Evolutionary conservation across 1,140 invertebrate genomes (phyloP).

Genomic region (Drosophila grimshawi): DNA sequence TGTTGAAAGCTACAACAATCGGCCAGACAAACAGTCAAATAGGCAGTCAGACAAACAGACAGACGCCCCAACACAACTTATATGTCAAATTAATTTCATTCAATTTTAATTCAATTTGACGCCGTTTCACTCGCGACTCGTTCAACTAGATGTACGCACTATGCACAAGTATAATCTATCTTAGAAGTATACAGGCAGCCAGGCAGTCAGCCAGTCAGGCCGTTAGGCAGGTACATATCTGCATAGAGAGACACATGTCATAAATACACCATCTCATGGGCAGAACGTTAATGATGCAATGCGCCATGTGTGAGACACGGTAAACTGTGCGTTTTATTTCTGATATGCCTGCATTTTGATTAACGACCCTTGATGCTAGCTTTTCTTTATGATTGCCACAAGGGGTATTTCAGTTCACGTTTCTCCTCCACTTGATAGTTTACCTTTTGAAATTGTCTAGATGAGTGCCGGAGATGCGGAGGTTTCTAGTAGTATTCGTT

Average conservation of each 20-base stretch:
- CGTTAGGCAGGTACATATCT: constrained; percentile 53
- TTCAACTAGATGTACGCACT: constrained; percentile 22
- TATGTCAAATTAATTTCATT: constrained; percentile 81
- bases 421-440: constrained; percentile 35
- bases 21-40: constrained; percentile 19
- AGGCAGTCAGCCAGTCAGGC: constrained; percentile 20
- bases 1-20: constrained; percentile 62
- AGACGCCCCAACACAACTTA: constrained; percentile 66
- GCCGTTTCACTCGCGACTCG: constrained; percentile 65
- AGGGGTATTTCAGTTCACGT: constrained; percentile 27
- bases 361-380: constrained; percentile 69
- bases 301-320: constrained; percentile 60
- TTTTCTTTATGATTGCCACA: constrained; percentile 41
- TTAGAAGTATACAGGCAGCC: neutral
- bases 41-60: constrained; percentile 25
- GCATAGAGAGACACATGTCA: constrained; percentile 14
- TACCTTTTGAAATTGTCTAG: constrained; percentile 59
- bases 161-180: constrained; percentile 37
- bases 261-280: constrained; percentile 12
- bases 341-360: constrained; percentile 69
- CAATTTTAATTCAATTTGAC: constrained; percentile 82
- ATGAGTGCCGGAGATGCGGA: constrained; percentile 34
- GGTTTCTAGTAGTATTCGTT: constrained; percentile 51
- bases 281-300: constrained; percentile 72
- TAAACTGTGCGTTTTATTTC: constrained; percentile 74